phyloP scores from a whole-genome alignment of 2,888 invertebrate genomes.

The Byasa hedistus region DNA sequence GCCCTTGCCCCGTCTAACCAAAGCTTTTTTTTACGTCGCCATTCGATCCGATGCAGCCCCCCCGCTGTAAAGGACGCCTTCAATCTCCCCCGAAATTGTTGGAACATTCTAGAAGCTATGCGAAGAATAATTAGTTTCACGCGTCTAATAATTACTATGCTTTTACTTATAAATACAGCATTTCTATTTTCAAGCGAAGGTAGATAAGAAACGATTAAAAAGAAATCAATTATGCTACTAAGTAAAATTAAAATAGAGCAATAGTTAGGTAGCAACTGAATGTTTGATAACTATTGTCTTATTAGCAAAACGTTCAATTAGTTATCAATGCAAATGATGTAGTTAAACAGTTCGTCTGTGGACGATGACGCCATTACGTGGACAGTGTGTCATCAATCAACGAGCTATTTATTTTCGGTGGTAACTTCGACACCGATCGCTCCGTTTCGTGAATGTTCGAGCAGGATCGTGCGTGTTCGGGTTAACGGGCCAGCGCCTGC shows the following conservation, averaged over 20 bases:
- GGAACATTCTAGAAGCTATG: conserved; percentile 2
- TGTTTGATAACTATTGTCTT: background rate
- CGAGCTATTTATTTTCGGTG: conserved; percentile 33
- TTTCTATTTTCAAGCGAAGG: too few relatives aligned
- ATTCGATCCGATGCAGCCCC: conserved; percentile 43
- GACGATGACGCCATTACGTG: conserved; percentile 42
- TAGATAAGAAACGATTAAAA: too few relatives aligned
- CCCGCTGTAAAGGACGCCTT: conserved; percentile 47
- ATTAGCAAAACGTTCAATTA: conserved; percentile 9
- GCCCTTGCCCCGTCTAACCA: conserved; percentile 65
- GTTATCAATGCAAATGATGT: conserved; percentile 21
- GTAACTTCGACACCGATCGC: conserved; percentile 41
- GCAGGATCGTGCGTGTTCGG: conserved; percentile 44
- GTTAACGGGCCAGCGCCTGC: conserved; percentile 57
- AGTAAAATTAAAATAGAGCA: too few relatives aligned
- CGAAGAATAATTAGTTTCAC: background rate
- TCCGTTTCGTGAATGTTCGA: conserved; percentile 42
- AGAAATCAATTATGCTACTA: too few relatives aligned
- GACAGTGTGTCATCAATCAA: conserved; percentile 24
- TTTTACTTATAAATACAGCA: too few relatives aligned
- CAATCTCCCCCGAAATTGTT: conserved; percentile 32
- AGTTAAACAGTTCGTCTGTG: conserved; percentile 7
- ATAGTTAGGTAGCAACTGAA: too few relatives aligned
- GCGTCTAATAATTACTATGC: background rate
- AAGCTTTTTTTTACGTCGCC: conserved; percentile 52